A percentile compares a stretch with the other conserved stretches of the same genome.
Evolutionary conservation across 23 tunicate species (phyloP).

Genomic region (Styela plicata): DNA sequence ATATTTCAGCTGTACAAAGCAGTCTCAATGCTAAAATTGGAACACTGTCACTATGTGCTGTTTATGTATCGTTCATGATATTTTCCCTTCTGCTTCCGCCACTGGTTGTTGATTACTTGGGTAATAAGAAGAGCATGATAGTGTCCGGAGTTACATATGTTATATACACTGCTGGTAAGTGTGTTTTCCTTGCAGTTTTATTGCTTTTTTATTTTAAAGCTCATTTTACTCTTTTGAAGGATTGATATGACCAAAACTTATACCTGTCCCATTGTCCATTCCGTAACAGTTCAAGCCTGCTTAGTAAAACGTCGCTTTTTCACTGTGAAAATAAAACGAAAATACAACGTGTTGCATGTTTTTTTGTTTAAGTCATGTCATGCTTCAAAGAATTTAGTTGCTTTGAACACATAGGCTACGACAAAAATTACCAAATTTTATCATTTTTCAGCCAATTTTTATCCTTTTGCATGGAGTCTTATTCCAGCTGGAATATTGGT

Average conservation of each 20-base stretch:
- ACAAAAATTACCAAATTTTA: background rate
- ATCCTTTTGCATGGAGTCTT: background rate
- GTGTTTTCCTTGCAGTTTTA: background rate
- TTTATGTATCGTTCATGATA: background rate
- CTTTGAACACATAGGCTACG: background rate
- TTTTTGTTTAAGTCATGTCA: too few relatives aligned
- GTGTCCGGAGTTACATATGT: background rate
- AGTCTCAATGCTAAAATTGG: background rate
- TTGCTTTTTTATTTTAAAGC: too few relatives aligned
- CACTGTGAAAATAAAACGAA: background rate
- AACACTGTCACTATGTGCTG: background rate
- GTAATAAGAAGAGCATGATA: background rate
- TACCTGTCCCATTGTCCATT: background rate
- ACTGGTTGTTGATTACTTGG: background rate
- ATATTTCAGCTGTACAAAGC: background rate
- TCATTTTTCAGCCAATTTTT: slow-evolving; percentile 1
- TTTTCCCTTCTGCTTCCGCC: slow-evolving; percentile 1
- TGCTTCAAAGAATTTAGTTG: background rate
- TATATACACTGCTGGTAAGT: background rate
- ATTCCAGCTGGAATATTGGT: background rate
- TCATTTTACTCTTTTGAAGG: background rate
- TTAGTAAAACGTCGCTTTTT: background rate
- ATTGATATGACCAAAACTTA: background rate
- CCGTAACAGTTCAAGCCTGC: background rate
- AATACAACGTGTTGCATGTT: too few relatives aligned